phyloP scores from a whole-genome alignment of 2,888 invertebrate species.

The Lithophane semibrunnea region DNA sequence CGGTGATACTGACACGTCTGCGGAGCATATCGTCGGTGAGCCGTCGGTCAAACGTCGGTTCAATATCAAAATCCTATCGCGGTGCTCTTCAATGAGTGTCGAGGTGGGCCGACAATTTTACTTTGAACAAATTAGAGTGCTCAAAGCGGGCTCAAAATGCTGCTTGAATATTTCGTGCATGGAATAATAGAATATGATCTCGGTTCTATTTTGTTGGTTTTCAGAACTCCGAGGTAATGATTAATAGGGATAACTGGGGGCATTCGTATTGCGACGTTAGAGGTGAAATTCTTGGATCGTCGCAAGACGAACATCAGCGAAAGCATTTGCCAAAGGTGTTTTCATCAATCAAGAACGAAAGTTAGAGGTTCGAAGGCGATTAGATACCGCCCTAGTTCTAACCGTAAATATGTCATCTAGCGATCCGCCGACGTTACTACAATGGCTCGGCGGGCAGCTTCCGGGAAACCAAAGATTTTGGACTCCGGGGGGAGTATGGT shows the following conservation, averaged over 20 bases:
- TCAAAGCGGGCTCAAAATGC: slow-evolving; percentile 90
- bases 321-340: slow-evolving; percentile 92
- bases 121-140: slow-evolving; percentile 88
- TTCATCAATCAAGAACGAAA: slow-evolving; percentile 92
- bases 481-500: neutral
- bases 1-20: slow-evolving; percentile 64
- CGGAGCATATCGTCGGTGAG: no score
- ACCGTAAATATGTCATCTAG: slow-evolving; percentile 92
- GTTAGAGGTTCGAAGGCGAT: slow-evolving; percentile 80
- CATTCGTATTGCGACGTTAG: slow-evolving; percentile 85
- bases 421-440: slow-evolving; percentile 84
- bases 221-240: slow-evolving; percentile 66
- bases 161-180: slow-evolving; percentile 86
- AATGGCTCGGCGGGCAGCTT: slow-evolving; percentile 85
- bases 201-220: slow-evolving; percentile 90
- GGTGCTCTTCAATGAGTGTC: no score
- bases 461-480: slow-evolving; percentile 91
- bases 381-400: slow-evolving; percentile 90
- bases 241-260: no score
- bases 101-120: no score
- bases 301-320: slow-evolving; percentile 90
- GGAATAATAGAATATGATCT: slow-evolving; percentile 91
- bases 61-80: no score
- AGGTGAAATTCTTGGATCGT: slow-evolving; percentile 70
- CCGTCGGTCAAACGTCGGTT: no score